These are phyloP conservation scores for Oryzias sinensis DNA, from an alignment of 2,797 vertebrate genomes.

Conservation along the genomic window DNA sequence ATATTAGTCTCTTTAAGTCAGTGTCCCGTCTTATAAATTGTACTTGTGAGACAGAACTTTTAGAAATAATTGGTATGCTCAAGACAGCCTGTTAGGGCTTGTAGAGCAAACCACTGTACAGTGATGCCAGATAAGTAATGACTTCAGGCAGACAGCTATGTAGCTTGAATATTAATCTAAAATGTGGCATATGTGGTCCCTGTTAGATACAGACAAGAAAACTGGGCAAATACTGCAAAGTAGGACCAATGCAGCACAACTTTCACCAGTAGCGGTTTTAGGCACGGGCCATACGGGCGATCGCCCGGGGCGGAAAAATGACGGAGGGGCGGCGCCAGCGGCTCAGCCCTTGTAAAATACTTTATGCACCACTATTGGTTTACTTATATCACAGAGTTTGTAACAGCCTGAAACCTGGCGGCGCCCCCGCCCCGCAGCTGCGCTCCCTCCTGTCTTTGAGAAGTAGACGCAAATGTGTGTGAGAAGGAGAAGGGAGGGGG, in stretches of 20 bases:
- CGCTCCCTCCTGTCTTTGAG: too few species aligned
- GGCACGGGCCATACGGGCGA: too few species aligned
- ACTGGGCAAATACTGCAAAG: constrained; percentile 7
- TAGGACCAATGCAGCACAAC: not conserved
- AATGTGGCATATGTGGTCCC: constrained; percentile 36
- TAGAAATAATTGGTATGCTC: constrained; percentile 35
- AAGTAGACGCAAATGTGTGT: too few species aligned
- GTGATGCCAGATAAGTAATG: constrained; percentile 39
- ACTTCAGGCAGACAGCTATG: constrained; percentile 16
- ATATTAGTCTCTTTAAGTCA: constrained; percentile 26
- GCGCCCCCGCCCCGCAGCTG: too few species aligned
- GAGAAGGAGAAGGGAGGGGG: too few species aligned
- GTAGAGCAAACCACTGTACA: constrained; percentile 27
- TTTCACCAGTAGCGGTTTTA: too few species aligned
- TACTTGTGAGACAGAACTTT: constrained; percentile 19
- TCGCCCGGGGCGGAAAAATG: too few species aligned
- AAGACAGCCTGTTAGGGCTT: constrained; percentile 26
- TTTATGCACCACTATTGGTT: too few species aligned
- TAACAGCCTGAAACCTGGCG: too few species aligned
- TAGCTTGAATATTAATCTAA: constrained; percentile 50
- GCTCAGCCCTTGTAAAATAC: too few species aligned
- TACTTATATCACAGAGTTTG: too few species aligned
- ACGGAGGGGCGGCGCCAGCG: too few species aligned
- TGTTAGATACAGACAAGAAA: constrained; percentile 20
- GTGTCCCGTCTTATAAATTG: constrained; percentile 20